Evolutionary conservation across 92 coral and sea anemone genomes (phyloP).

Genomic region (Ricordea florida): DNA sequence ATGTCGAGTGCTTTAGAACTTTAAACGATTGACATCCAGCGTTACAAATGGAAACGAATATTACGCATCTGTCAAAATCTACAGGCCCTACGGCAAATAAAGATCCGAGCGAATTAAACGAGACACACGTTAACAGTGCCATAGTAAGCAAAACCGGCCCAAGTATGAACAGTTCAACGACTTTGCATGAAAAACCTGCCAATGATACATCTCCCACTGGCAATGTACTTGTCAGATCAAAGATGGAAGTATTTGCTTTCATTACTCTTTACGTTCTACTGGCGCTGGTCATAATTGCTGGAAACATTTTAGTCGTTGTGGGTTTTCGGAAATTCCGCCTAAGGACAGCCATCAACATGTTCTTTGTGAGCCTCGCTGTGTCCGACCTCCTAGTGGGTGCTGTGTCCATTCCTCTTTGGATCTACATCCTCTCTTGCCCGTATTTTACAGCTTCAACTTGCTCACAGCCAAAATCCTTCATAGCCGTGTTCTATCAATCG

Average conservation of each 20-base stretch:
- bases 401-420: slow-evolving; percentile 76
- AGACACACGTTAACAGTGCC: neutral
- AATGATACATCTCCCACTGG: neutral
- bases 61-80: too few species aligned
- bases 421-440: slow-evolving; percentile 59
- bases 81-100: too few species aligned
- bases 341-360: slow-evolving; percentile 59
- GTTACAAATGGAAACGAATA: too few species aligned
- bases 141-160: too few species aligned
- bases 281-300: slow-evolving; percentile 45
- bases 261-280: slow-evolving; percentile 54
- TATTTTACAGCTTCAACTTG: slow-evolving; percentile 16
- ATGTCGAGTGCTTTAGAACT: too few species aligned
- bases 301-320: slow-evolving; percentile 67
- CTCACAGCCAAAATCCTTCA: neutral
- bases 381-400: slow-evolving; percentile 77
- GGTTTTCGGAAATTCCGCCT: slow-evolving; percentile 50
- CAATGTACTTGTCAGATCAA: slow-evolving; percentile 22
- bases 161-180: slow-evolving; percentile 1
- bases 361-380: slow-evolving; percentile 79
- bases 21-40: too few species aligned
- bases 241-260: slow-evolving; percentile 45
- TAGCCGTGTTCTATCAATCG: slow-evolving; percentile 19
- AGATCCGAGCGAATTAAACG: too few species aligned
- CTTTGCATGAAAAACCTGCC: neutral